Base-by-base conservation (phyloP, 2,888 invertebrate species). In the Netelia fuscicornis region DNA sequence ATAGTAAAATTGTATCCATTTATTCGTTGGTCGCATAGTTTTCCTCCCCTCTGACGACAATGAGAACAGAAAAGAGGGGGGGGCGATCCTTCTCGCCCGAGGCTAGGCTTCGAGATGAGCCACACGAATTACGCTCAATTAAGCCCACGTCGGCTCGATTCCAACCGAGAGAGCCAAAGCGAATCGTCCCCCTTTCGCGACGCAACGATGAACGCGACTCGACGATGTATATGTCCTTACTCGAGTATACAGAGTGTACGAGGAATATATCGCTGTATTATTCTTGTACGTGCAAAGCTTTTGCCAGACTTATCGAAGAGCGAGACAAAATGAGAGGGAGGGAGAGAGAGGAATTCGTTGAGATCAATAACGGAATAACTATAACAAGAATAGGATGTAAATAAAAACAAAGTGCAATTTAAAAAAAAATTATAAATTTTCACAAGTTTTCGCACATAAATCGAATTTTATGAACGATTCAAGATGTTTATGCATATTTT, bases 101-200 rank as follows among this genome's bases (percentile, higher is more conserved):
- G 52, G 52, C 56, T 60, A 56, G 42, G 25, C 42, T 44, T 25
- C 78, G 81, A 85, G 85, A 85, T 78, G 83, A 81, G 68, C 77
- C 48, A 58, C 83, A 84, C 89, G 83, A 90, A 90, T 90, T 89
- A 88, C 88, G 81, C 88, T 88, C 91, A 90, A 91, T 91, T 90
- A 88, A 89, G 89, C 87, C 86, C 85, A 86, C 86, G 86, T 86
- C 79, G 85, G 84, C 86, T 87, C 84, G 80, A 87, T 88, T 87
- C 86, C 81, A 82, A 86, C 72, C 76, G 67, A 20, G 17, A 20
- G 58, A 72, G 81, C 85, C 75, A 68, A 81, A 74, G 81, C 68
- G 64, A 81, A 37, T 20, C 75, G 62, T 75, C 48, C 72, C 78
- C 58, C 75, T 68, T 65, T 75, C 25, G 68, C 72, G 64, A 54